Evolutionary conservation across 2,888 invertebrate species (phyloP).

Genomic region (Timema cristinae): DNA sequence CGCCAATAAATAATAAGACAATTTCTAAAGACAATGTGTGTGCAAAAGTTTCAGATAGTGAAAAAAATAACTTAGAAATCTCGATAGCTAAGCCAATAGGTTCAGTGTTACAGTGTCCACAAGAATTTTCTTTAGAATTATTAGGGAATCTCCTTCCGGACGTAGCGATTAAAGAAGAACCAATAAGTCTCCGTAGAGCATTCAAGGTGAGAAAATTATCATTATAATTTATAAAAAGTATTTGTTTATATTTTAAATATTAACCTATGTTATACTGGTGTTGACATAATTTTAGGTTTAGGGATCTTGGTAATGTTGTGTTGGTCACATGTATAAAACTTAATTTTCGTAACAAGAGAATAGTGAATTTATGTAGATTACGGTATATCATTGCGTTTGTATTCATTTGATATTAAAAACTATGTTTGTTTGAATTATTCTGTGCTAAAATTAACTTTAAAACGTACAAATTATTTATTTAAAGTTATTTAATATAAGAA

Average conservation of each 20-base stretch:
- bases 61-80: neutral
- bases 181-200: neutral
- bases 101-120: neutral
- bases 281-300: neutral
- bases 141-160: constrained; percentile 2
- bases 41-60: neutral
- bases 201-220: neutral
- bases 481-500: no score
- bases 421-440: no score
- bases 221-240: neutral
- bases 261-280: neutral
- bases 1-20: constrained; percentile 7
- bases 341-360: no score
- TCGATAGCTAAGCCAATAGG: constrained; percentile 9
- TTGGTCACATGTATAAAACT: neutral
- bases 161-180: constrained; percentile 21
- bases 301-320: neutral
- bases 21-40: neutral
- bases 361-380: no score
- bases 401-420: no score
- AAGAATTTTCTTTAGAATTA: constrained; percentile 16
- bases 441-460: no score
- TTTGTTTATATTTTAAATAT: neutral
- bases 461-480: no score
- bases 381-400: no score